Evolutionary conservation across 2,113 vertebrate genomes (phyloP).

Genomic region (Cyprichromis sp.): DNA sequence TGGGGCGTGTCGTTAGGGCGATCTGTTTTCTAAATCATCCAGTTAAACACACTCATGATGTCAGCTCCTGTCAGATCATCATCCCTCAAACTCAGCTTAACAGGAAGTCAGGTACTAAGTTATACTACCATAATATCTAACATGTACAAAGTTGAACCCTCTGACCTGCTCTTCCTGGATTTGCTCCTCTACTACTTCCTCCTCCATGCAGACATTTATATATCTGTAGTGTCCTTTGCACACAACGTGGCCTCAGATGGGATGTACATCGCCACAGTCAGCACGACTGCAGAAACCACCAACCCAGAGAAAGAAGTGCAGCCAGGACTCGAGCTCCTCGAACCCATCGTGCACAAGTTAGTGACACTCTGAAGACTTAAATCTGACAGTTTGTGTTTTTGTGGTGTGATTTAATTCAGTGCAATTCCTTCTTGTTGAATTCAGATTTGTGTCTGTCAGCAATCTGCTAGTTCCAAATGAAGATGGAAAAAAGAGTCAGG

Average conservation of each 20-base stretch:
- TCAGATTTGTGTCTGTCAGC: slow-evolving; percentile 83
- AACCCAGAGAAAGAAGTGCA: slow-evolving; percentile 88
- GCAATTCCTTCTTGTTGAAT: neutral
- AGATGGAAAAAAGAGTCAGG: slow-evolving; percentile 85
- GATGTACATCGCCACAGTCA: slow-evolving; percentile 90
- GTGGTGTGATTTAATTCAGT: neutral
- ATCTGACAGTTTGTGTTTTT: neutral
- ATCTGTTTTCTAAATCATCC: slow-evolving; percentile 92
- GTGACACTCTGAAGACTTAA: neutral
- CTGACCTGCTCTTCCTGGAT: neutral
- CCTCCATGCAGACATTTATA: slow-evolving; percentile 82
- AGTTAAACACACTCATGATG: slow-evolving; percentile 89
- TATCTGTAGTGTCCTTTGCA: slow-evolving; percentile 84
- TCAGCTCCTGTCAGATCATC: slow-evolving; percentile 93
- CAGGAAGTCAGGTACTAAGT: slow-evolving; percentile 82
- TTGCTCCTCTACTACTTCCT: neutral
- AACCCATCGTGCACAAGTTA: slow-evolving; percentile 90
- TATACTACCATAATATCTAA: neutral
- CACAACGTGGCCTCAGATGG: slow-evolving; percentile 90
- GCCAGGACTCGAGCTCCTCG: slow-evolving; percentile 84
- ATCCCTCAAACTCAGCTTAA: slow-evolving; percentile 90
- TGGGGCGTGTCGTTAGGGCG: slow-evolving; percentile 84
- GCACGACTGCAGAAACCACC: slow-evolving; percentile 82
- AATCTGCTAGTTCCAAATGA: slow-evolving; percentile 82
- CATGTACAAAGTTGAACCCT: neutral